Base-by-base conservation (phyloP, 1,140 invertebrate genomes). In the Brachionus koreanus region DNA sequence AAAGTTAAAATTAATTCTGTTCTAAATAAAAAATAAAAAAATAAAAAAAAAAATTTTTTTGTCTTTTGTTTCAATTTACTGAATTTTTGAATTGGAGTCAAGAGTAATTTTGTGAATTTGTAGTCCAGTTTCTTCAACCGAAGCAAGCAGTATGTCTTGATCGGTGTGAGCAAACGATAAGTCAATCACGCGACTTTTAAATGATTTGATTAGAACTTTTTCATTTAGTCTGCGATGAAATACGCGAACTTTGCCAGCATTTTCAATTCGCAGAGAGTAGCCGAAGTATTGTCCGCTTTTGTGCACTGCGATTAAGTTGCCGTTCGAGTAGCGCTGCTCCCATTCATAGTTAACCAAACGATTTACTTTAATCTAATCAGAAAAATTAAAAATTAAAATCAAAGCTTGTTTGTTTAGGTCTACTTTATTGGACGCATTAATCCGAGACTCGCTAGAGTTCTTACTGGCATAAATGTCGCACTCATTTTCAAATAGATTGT, bases 291-390 rank as follows among this genome's bases (percentile, higher is more conserved):
- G 93, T 83, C 93, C 93, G 86, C 91, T 92, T 83, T 93, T 91
- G 88, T 97, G 95, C 65, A 94, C 92, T 43, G 94, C 94, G n/a
- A 97, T 90, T 25, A 97, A 87, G 85, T 94, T 93, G 1, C 95
- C 95, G 7, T 91, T 90, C 84, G 95, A 94, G 86, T 93, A 93
- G 84, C 92, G 91, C 33, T 92, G 91, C 85, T 97, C 95, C 95
- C 95, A 97, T 83, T 93, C 93, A 87, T 94, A 97, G 85, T 97
- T 94, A 10, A 96, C 94, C 65, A 96, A 91, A 87, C 93, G 95
- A 85, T 93, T 94, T 19, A 96, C 91, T 86, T 95, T 96, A 39
- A 69, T 69, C 65, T 69, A 25, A 1, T 0, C 3, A 63, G 0
- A 74, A 5, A 39, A 4, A 9, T 79, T 46, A 13, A 57, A 5